Percentiles rank a stretch among this genome's conserved stretches.
These are phyloP conservation scores for Copsychus sechellarum DNA, from an alignment of 2,113 vertebrate genomes.

Conservation along the genomic window DNA sequence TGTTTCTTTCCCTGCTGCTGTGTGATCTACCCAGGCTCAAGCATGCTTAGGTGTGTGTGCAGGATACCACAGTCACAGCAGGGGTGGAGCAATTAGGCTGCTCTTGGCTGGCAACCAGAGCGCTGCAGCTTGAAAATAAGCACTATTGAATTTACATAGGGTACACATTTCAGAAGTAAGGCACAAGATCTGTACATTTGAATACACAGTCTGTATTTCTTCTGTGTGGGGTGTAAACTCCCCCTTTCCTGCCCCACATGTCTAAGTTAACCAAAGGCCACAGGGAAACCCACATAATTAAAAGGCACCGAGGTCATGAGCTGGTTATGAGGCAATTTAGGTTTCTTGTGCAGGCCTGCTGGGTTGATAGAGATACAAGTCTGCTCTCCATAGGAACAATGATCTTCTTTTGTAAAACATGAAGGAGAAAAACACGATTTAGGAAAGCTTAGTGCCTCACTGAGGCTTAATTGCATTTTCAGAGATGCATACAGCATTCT, in stretches of 20 bases:
- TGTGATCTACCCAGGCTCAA: not conserved
- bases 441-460: conserved; percentile 58
- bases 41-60: not conserved
- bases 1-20: not conserved
- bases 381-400: conserved; percentile 67
- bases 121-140: not conserved
- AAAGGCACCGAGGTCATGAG: conserved; percentile 68
- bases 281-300: conserved; percentile 63
- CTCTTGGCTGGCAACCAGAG: not conserved
- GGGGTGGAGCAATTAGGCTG: not conserved
- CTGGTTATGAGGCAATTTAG: conserved; percentile 74
- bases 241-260: not conserved
- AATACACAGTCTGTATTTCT: not conserved
- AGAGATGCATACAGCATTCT: conserved; percentile 69
- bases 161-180: not conserved
- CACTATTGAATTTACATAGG: not conserved
- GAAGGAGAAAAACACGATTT: conserved; percentile 59
- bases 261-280: not conserved
- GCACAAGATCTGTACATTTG: not conserved
- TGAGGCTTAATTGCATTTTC: conserved; percentile 83
- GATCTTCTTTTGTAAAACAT: conserved; percentile 63
- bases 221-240: not conserved
- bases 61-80: not conserved
- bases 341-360: conserved; percentile 65
- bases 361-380: conserved; percentile 37